Percentiles rank a stretch among this genome's conserved stretches.
Conservation (phyloP, 2,888 invertebrate species). For the Erebia ligea region DNA sequence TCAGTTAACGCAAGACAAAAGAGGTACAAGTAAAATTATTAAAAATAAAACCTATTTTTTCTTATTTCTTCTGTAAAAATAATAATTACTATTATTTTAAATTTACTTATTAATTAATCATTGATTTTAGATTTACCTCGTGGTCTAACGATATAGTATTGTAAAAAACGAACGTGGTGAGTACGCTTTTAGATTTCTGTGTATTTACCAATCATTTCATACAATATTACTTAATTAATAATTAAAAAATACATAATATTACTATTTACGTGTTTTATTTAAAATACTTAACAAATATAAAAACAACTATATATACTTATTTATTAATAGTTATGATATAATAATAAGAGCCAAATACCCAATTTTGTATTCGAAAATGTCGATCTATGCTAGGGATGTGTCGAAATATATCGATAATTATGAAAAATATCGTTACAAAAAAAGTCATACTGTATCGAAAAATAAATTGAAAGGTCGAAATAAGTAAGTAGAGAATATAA, state of each 20-base stretch:
- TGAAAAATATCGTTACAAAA: not conserved
- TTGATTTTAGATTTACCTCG: no score
- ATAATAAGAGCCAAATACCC: constrained; percentile 24
- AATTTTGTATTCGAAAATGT: constrained; percentile 23
- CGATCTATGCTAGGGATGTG: not conserved
- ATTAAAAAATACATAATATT: constrained; percentile 20
- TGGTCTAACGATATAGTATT: no score
- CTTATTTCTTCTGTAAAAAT: not conserved
- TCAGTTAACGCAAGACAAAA: not conserved
- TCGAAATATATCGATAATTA: not conserved
- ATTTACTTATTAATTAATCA: no score
- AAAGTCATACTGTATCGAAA: not conserved
- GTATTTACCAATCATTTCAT: not conserved
- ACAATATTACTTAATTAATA: constrained; percentile 21
- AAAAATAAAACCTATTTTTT: not conserved
- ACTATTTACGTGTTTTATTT: constrained; percentile 10
- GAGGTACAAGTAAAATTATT: constrained; percentile 6
- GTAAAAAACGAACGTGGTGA: no score
- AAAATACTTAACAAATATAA: constrained; percentile 27
- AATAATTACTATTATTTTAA: no score
- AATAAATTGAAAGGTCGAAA: not conserved
- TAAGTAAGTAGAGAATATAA: not conserved
- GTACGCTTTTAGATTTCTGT: no score
- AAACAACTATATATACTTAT: constrained; percentile 25
- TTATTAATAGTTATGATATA: constrained; percentile 5